A percentile compares a stretch with the other conserved stretches of the same genome.
These are phyloP conservation scores for Orgyia antiqua DNA, from an alignment of 2,888 invertebrate species.

Conservation along the genomic window DNA sequence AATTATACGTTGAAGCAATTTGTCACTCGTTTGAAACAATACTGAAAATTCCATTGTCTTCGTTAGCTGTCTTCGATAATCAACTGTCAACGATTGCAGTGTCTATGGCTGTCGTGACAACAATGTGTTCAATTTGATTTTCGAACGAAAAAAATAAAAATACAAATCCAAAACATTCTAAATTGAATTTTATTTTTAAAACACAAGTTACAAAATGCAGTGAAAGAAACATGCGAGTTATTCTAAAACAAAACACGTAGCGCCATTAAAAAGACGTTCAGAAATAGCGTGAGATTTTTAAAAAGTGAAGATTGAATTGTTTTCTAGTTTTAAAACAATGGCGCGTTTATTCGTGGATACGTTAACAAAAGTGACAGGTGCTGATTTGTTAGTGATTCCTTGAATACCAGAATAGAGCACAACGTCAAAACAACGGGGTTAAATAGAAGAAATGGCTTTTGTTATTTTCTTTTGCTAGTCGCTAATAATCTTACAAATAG, in stretches of 20 bases:
- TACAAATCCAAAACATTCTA: conserved; percentile 11
- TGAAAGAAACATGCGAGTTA: conserved; percentile 24
- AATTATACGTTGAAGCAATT: conserved; percentile 42
- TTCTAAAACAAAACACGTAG: conserved; percentile 26
- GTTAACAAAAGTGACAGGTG: conserved; percentile 65
- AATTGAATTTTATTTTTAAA: conserved; percentile 22
- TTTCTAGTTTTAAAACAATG: conserved; percentile 60
- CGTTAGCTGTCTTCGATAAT: conserved; percentile 49
- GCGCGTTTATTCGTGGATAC: conserved; percentile 49
- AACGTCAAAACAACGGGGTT: conserved; percentile 61
- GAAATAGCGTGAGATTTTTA: conserved; percentile 50
- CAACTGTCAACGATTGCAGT: conserved; percentile 57
- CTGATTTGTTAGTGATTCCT: conserved; percentile 61
- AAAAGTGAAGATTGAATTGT: conserved; percentile 59
- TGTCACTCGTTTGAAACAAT: conserved; percentile 57
- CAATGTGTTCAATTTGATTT: conserved; percentile 38
- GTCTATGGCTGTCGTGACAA: conserved; percentile 57
- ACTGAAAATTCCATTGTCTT: conserved; percentile 52
- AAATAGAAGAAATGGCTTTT: conserved; percentile 47
- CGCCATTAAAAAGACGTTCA: conserved; percentile 44
- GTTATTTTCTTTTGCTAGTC: conserved; percentile 32
- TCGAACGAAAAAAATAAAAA: conserved; percentile 17
- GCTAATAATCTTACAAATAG: conserved; percentile 52
- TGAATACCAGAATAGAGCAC: conserved; percentile 54
- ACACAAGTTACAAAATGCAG: conserved; percentile 17